A percentile compares a stretch with the other conserved stretches of the same genome.
Evolutionary conservation across 2,797 vertebrate species (phyloP).

Genomic region (Pangasius krempfi): DNA sequence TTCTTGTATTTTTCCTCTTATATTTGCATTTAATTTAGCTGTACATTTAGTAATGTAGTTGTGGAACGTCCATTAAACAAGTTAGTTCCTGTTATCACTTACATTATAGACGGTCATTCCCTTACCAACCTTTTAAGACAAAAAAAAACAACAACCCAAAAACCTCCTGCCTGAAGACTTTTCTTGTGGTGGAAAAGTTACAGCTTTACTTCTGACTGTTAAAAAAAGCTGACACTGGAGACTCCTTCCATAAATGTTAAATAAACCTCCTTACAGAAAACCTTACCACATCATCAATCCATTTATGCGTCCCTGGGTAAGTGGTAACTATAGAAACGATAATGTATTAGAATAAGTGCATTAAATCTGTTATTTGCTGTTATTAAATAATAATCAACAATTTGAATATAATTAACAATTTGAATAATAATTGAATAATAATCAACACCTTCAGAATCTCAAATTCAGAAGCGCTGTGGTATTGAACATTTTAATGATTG

Average conservation of each 20-base stretch:
- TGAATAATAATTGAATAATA: no score
- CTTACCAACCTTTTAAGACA: not conserved
- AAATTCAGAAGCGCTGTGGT: not conserved
- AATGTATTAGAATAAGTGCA: not conserved
- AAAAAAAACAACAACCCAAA: not conserved
- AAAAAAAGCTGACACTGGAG: not conserved
- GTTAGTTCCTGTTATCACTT: not conserved
- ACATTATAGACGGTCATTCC: not conserved
- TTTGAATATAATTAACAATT: no score
- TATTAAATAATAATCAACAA: no score
- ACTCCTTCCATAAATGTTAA: not conserved
- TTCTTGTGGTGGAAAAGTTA: not conserved
- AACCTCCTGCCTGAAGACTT: not conserved
- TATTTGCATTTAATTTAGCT: not conserved
- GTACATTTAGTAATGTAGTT: not conserved
- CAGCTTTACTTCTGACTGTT: not conserved
- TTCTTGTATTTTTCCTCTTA: not conserved
- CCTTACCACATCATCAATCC: not conserved
- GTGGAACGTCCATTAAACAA: not conserved
- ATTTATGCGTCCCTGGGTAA: not conserved
- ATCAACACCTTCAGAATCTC: not conserved
- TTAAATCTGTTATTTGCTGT: not conserved
- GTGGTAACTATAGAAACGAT: not conserved
- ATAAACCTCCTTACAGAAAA: not conserved
- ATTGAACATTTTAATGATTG: not conserved